Base-by-base conservation (phyloP, 2,113 vertebrate genomes). In the Centropus bengalensis region DNA sequence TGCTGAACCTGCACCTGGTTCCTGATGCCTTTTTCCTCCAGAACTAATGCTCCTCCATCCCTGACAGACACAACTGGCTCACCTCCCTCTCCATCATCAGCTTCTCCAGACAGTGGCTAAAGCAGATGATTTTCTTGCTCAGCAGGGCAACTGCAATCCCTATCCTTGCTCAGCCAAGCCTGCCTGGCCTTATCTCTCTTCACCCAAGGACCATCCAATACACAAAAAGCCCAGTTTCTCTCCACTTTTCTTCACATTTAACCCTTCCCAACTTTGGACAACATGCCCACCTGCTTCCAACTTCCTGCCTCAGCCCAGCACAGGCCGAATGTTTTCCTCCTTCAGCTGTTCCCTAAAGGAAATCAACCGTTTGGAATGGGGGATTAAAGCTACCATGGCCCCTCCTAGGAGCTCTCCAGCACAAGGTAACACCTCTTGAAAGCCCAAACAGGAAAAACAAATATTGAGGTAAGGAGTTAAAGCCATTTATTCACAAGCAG, bases 341-440 rank as follows among this genome's bases (percentile, higher is more conserved):
- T 91, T 58, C 12, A 28, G 33, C 64, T 64, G 26, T 12, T 70
- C 70, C 74, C 17, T 78, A 30, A 54, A 33, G 58, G 44, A 64
- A 49, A 18, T 0, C 0, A 0, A 42, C 24, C 12, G 8, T 12
- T 40, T 24, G 23, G 30, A 78, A 40, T 0, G 47, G 16, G 47
- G 28, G 51, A 77, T 63, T 55, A 78, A 68, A 81, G 56, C 27
- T 6, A 78, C 36, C 2, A 2, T 0, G 11, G 20, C 2, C 18
- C 44, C 44, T 36, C n/a, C 24, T 24, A 21, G 8, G 26, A 83
- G 36, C 52, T 78, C 73, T 36, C 2, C 4, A 23, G 54, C n/a
- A 64, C 16, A 49, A 59, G 10, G 45, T 12, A 26, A 4, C 52
- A 32, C 15, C 47, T 42, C 33, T 51, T 21, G 14, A 66, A 42